These are phyloP conservation scores for Bombyx mandarina DNA, from an alignment of 1,140 invertebrate genomes.

Conservation along the genomic window DNA sequence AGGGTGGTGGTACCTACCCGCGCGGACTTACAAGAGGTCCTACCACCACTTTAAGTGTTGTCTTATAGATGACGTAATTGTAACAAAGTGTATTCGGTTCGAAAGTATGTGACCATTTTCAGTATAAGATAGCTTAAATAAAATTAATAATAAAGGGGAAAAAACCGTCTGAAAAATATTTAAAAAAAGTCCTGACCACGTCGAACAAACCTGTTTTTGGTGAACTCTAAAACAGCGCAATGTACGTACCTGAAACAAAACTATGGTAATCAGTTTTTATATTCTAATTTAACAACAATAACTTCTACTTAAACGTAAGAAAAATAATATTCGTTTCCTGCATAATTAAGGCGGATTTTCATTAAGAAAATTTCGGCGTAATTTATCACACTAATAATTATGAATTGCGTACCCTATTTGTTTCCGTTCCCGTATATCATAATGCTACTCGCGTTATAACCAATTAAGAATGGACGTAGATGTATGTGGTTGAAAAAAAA, in stretches of 20 bases:
- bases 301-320: background rate
- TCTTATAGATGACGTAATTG: no score
- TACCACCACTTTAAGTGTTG: no score
- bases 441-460: slow-evolving; percentile 44
- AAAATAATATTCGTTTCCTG: slow-evolving; percentile 6
- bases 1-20: no score
- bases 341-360: slow-evolving; percentile 15
- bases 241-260: slow-evolving; percentile 23
- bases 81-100: no score
- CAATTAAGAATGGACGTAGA: slow-evolving; percentile 47
- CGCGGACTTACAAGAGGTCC: no score
- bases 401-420: slow-evolving; percentile 27
- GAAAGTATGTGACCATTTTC: background rate
- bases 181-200: background rate
- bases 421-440: slow-evolving; percentile 51
- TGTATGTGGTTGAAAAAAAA: slow-evolving; percentile 39
- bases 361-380: slow-evolving; percentile 11
- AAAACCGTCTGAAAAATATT: background rate
- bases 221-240: background rate
- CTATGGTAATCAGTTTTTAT: background rate
- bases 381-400: slow-evolving; percentile 17
- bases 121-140: background rate
- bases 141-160: background rate
- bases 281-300: slow-evolving; percentile 7
- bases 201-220: background rate